Evolutionary conservation across 2,888 invertebrate species (phyloP), one percentile per base, ranked within the genome.

Genomic region (Drosophila stalkeri): DNA sequence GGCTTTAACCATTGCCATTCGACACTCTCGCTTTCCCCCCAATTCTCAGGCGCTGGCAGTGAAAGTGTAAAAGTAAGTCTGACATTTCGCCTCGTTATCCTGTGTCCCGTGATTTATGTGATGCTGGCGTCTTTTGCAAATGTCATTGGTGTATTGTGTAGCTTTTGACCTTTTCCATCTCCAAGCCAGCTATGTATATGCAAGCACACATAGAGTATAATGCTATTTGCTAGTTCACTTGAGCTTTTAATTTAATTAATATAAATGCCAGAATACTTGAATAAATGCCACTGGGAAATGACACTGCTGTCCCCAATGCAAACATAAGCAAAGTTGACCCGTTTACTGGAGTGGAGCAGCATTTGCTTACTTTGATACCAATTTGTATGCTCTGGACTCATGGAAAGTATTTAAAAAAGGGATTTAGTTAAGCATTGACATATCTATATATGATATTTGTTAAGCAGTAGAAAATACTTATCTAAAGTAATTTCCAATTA

Each of bases 11-110:
- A 47, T 71, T 67, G 70, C 56, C 65, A 73, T 74, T 18, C 41
- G 18, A 27, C 39, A n/a, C 44, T 62, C 64, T 64, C 55, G 9
- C 27, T 61, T 51, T 41, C 16, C 14, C 51, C 23, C 23, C 27
- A 20, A 12, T 47, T 27, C 47, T 47, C 33, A 23, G 23, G 41
- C 57, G 14, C n/a, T 39, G 23, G 18, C 55, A 7, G 62, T 4
- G 51, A 54, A 86, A 79, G 81, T 89, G 81, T 72, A 75, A 70
- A 78, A 73, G 75, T 69, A 68, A 67, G 74, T 67, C 73, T 86
- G 86, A 87, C 85, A 86, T 86, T 86, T 89, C 71, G 64, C 59
- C 70, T 61, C 68, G 74, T 70, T 78, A 75, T 83, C 76, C 84
- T 72, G 59, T 54, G 59, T 47, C 55, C 57, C 52, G 55, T 84